Percentiles rank a stretch among this genome's conserved stretches.
Conservation (phyloP, 2,888 invertebrate species). For the Cosmia trapezina region DNA sequence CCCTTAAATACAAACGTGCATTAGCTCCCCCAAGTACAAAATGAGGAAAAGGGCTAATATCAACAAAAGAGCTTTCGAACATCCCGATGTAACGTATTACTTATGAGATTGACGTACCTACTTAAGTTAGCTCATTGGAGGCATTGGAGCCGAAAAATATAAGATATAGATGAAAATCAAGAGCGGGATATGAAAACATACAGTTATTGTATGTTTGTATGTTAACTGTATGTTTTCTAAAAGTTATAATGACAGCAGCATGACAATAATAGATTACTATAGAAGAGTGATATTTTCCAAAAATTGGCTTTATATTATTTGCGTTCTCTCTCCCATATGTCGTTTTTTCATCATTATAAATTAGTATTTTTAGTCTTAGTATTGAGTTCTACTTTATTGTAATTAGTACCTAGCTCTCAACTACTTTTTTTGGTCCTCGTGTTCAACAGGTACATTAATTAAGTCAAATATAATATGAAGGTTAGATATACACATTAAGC, state of each 20-base stretch:
- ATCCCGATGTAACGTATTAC: conserved; percentile 51
- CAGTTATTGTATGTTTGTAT: too few relatives aligned
- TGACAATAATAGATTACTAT: not conserved
- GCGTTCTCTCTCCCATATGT: not conserved
- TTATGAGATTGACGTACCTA: conserved; percentile 54
- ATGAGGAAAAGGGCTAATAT: conserved; percentile 57
- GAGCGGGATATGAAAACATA: conserved; percentile 45
- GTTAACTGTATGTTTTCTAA: too few relatives aligned
- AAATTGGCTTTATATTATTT: not conserved
- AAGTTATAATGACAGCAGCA: not conserved
- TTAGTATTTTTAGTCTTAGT: not conserved
- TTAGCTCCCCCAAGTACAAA: conserved; percentile 34
- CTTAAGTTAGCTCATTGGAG: conserved; percentile 45
- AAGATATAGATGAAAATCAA: conserved; percentile 41
- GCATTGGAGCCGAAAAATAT: conserved; percentile 53
- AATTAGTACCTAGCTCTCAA: too few relatives aligned
- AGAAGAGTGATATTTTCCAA: not conserved
- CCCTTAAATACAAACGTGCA: conserved; percentile 37
- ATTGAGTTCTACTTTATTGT: too few relatives aligned
- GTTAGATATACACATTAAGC: not conserved
- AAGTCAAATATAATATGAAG: not conserved
- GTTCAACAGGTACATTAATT: not conserved
- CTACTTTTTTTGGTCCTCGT: not conserved
- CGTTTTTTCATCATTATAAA: not conserved
- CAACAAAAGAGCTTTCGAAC: conserved; percentile 43